A percentile compares a stretch with the other conserved stretches of the same genome.
Conservation (phyloP, 2,888 invertebrate species). For the Gastracanthus pulcherrimus region DNA sequence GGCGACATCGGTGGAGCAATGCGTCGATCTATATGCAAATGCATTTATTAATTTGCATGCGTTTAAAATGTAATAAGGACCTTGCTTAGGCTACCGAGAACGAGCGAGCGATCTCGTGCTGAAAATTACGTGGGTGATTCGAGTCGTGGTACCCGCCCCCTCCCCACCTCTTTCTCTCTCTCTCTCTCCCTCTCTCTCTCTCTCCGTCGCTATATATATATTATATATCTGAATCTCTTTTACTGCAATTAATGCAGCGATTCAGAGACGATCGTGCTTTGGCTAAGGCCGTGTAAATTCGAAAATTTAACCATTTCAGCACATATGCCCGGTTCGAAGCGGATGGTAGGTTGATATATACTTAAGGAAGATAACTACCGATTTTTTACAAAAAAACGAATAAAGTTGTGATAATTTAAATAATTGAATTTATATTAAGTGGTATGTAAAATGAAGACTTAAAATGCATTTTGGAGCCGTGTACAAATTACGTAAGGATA, state of each 20-base stretch:
- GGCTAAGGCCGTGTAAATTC: neutral
- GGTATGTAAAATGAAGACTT: too few species aligned
- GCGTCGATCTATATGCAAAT: constrained; percentile 66
- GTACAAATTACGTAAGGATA: too few species aligned
- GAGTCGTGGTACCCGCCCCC: neutral
- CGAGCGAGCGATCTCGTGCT: neutral
- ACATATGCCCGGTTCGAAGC: neutral
- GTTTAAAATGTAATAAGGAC: constrained; percentile 60
- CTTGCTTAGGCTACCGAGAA: constrained; percentile 45
- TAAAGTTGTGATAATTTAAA: too few species aligned
- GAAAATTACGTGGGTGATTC: constrained; percentile 22
- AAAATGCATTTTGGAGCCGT: too few species aligned
- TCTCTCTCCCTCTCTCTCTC: neutral
- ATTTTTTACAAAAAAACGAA: too few species aligned
- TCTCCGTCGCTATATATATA: neutral
- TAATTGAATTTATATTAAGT: too few species aligned
- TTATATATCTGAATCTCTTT: neutral
- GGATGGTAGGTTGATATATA: too few species aligned
- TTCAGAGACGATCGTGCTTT: neutral
- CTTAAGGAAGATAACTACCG: too few species aligned
- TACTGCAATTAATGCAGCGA: neutral
- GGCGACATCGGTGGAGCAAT: constrained; percentile 53
- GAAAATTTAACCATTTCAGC: constrained; percentile 19
- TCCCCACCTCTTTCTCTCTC: too few species aligned
- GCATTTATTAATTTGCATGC: constrained; percentile 65